Base-by-base conservation (phyloP, 2,113 vertebrate species). In the Ploceus nigricollis region DNA sequence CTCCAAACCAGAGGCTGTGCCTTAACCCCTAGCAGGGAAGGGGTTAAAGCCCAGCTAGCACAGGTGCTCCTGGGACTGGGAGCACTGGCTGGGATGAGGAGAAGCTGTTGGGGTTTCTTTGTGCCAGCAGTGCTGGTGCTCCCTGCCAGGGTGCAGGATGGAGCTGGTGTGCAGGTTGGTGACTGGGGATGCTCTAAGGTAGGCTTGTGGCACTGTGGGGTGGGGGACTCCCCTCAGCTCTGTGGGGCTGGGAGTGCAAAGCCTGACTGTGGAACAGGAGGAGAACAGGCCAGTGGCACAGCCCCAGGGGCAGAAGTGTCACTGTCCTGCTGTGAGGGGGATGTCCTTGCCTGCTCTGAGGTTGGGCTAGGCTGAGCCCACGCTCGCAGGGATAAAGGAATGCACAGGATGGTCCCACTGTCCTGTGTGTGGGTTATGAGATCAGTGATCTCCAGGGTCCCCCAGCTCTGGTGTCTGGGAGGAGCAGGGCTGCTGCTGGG, bases 51-150 rank as follows among this genome's bases (percentile, higher is more conserved):
- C 50, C 80, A 30, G 28, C 9, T 80, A 5, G 28, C 15, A 54
- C 5, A 70, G 72, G 87, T 94, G 40, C 5, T 75, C 5, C 11
- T 22, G 53, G 48, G 31, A 12, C 28, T 75, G 73, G 75, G 93
- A 82, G 42, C 65, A 28, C 70, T 68, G 85, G 44, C 70, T n/a
- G n/a, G n/a, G 37, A 48, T 61, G 78, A 15, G 47, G 20, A 39
- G 31, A 56, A 50, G 51, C 39, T 30, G 60, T 2, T 25, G 37
- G 27, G 19, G 13, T 25, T 70, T 53, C 2, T 37, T 24, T 15
- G 31, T 91, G 64, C 14, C 24, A 8, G 71, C 3, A 7, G 19
- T 0, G 1, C 3, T 35, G 35, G n/a, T 13, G 23, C 9, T 69
- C 4, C 5, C 15, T 65, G 75, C 8, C 2, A 16, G 60, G 24